A percentile compares a stretch with the other conserved stretches of the same genome.
Conservation (phyloP, 2,797 vertebrate genomes). For the Mormyrus hasselquistii region DNA sequence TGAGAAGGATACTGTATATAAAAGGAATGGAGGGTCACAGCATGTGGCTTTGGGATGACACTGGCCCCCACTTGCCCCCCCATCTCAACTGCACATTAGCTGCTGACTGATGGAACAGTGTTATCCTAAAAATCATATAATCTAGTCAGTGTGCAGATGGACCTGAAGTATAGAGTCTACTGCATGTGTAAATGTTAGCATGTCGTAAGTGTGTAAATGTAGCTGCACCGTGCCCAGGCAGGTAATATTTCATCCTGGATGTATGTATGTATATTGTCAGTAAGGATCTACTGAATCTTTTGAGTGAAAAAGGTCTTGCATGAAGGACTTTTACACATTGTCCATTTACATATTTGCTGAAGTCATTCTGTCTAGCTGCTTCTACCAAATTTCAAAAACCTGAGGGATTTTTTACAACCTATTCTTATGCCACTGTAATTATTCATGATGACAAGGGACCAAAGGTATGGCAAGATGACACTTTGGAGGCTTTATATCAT, state of each 20-base stretch:
- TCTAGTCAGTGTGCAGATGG: background rate
- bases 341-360: background rate
- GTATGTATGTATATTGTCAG: background rate
- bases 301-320: background rate
- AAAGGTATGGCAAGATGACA: slow-evolving; percentile 52
- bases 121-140: background rate
- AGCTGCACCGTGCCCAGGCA: background rate
- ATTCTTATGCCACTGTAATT: slow-evolving; percentile 44
- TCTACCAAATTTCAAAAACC: background rate
- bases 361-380: background rate
- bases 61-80: background rate
- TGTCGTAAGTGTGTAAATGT: background rate
- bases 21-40: background rate
- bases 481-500: slow-evolving; percentile 41
- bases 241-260: background rate
- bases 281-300: background rate
- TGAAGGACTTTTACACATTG: background rate
- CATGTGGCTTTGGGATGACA: background rate
- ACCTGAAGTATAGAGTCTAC: background rate
- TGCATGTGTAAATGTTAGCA: background rate
- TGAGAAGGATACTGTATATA: background rate
- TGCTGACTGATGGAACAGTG: background rate
- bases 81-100: background rate
- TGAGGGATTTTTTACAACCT: slow-evolving; percentile 9
- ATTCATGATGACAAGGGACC: slow-evolving; percentile 59